Conservation (phyloP, 1,140 invertebrate species). For the Papilio xuthus region DNA sequence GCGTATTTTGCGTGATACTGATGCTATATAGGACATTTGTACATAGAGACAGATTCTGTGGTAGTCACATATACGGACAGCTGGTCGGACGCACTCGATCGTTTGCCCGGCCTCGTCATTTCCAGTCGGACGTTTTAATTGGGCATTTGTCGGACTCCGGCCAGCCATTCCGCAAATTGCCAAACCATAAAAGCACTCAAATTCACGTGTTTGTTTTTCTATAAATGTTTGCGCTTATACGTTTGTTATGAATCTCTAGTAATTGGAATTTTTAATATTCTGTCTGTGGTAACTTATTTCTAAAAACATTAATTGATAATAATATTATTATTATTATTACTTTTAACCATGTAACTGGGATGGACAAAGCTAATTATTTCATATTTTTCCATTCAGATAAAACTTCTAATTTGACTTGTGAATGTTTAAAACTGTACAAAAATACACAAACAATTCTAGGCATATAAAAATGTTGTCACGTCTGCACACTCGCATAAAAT, state of each 20-base stretch:
- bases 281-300: background rate
- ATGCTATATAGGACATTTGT: background rate
- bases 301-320: background rate
- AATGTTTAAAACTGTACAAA: too few relatives aligned
- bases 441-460: background rate
- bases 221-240: background rate
- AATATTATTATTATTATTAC: too few relatives aligned
- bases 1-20: too few relatives aligned
- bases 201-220: constrained; percentile 31
- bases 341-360: too few relatives aligned
- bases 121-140: constrained; percentile 31
- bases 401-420: too few relatives aligned
- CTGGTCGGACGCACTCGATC: constrained; percentile 12
- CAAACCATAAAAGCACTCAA: constrained; percentile 37
- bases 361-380: too few relatives aligned
- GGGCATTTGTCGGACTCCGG: constrained; percentile 16
- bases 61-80: background rate
- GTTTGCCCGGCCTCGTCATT: constrained; percentile 22
- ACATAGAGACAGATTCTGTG: background rate
- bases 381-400: too few relatives aligned
- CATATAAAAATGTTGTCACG: background rate
- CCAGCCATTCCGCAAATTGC: constrained; percentile 33
- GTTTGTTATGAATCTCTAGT: background rate
- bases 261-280: background rate
- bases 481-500: too few relatives aligned